Conservation (phyloP, 2,888 invertebrate species). For the Macrosiphum euphorbiae region DNA sequence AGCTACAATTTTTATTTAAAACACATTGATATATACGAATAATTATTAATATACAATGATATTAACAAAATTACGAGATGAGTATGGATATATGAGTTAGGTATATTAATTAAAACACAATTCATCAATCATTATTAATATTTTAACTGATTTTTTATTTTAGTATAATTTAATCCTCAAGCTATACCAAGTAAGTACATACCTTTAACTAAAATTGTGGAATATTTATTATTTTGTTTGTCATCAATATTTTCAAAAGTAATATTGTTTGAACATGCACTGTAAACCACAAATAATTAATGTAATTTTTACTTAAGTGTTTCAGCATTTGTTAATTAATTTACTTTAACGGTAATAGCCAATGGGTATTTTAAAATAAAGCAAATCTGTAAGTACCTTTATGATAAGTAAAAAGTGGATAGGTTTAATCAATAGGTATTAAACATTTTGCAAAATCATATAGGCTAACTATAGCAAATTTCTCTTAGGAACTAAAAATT, state of each 20-base stretch:
- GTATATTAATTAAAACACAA: neutral
- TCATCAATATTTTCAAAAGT: conserved; percentile 3
- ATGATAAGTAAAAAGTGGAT: neutral
- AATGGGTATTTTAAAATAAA: neutral
- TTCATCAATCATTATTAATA: neutral
- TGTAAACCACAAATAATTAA: neutral
- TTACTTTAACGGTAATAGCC: neutral
- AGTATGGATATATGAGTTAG: neutral
- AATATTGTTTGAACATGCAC: neutral
- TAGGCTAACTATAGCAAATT: neutral
- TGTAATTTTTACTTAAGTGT: neutral
- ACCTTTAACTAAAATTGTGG: neutral
- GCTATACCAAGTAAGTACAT: neutral
- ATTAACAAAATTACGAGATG: neutral
- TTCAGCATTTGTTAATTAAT: neutral
- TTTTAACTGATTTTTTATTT: neutral
- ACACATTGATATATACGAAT: neutral
- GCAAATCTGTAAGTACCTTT: neutral
- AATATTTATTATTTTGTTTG: neutral
- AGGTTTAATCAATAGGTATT: neutral
- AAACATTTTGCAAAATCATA: neutral
- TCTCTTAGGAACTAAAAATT: neutral
- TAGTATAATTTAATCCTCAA: neutral
- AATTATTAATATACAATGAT: neutral
- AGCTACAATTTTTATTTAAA: neutral